Evolutionary conservation across 2,797 vertebrate species (phyloP).

Genomic region (Geotrypetes seraphini): DNA sequence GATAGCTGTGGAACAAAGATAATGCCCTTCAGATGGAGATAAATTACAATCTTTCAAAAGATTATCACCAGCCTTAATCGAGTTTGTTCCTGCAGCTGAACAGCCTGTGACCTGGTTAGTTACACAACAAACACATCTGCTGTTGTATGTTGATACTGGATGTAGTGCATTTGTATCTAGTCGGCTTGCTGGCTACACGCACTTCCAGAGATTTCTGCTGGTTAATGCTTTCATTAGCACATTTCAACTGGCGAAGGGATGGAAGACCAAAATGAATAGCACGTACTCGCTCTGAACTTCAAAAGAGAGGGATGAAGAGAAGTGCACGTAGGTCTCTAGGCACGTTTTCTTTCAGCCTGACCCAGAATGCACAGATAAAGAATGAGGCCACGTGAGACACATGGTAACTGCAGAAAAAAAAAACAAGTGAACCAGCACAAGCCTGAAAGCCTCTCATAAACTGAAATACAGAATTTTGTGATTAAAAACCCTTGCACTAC

Average conservation of each 20-base stretch:
- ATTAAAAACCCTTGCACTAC: no score
- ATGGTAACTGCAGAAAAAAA: no score
- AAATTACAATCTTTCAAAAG: constrained; percentile 60
- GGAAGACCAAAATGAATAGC: not conserved
- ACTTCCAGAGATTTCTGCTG: not conserved
- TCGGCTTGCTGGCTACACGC: not conserved
- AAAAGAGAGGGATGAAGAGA: not conserved
- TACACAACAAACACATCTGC: constrained; percentile 37
- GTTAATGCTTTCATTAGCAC: not conserved
- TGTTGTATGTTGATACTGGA: constrained; percentile 11
- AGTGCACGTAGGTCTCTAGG: no score
- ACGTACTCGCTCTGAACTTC: not conserved
- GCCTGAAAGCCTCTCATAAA: no score
- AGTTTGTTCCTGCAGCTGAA: constrained; percentile 50
- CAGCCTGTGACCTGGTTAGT: constrained; percentile 52
- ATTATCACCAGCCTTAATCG: constrained; percentile 56
- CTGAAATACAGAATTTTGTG: no score
- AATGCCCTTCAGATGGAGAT: constrained; percentile 59
- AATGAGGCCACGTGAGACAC: no score
- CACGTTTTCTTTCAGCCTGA: no score
- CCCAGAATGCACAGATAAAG: no score
- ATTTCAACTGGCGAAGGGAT: not conserved
- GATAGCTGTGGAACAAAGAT: constrained; percentile 49
- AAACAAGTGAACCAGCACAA: no score
- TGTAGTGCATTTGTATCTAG: constrained; percentile 5